phyloP scores from a whole-genome alignment of 2,888 invertebrate species.

The Ferrisia virgata region DNA sequence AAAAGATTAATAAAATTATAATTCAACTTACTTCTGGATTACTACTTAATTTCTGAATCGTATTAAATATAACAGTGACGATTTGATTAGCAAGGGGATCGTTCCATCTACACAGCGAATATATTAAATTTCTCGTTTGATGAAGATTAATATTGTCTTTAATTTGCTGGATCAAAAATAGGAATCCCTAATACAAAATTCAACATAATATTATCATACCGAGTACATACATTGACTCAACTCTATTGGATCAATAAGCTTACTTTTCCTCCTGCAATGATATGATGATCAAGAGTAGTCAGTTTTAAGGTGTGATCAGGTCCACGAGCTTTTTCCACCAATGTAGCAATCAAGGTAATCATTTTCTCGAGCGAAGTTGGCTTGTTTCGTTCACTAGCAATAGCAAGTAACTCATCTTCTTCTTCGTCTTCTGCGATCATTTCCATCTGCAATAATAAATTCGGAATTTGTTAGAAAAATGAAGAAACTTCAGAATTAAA shows the following conservation, averaged over 20 bases:
- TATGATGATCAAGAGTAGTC: conserved; percentile 73
- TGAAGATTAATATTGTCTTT: conserved; percentile 88
- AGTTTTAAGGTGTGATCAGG: conserved; percentile 69
- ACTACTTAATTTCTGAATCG: conserved; percentile 73
- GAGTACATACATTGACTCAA: not conserved
- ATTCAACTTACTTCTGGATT: conserved; percentile 65
- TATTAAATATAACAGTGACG: conserved; percentile 84
- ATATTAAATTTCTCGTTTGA: conserved; percentile 86
- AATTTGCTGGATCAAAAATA: conserved; percentile 91
- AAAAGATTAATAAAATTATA: not conserved
- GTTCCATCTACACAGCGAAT: conserved; percentile 87
- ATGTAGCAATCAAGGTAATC: conserved; percentile 83
- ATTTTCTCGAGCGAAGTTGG: conserved; percentile 92
- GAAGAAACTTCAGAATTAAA: not conserved
- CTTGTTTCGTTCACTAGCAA: conserved; percentile 72
- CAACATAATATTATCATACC: conserved; percentile 34
- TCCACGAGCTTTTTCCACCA: conserved; percentile 84
- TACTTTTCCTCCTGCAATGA: conserved; percentile 82
- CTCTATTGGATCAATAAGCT: not conserved
- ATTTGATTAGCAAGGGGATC: conserved; percentile 84
- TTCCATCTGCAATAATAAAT: conserved; percentile 54
- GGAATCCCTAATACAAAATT: conserved; percentile 66
- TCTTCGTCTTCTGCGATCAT: conserved; percentile 64
- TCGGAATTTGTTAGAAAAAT: not conserved
- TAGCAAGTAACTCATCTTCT: conserved; percentile 65